Conservation (phyloP, 1,140 invertebrate genomes). For the Stegodyphus dumicola region DNA sequence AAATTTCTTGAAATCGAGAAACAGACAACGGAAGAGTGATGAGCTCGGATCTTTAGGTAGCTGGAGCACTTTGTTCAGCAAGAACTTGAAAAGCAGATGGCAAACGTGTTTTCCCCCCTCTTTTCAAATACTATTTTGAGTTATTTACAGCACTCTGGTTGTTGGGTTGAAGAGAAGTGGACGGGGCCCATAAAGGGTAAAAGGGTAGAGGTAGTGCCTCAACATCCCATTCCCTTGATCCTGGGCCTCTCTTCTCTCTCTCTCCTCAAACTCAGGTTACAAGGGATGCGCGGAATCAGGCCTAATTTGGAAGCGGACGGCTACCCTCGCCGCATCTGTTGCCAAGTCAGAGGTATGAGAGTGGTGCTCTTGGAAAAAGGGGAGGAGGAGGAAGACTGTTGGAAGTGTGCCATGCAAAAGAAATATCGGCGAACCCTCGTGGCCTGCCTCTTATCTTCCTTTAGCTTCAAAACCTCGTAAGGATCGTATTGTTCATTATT, state of each 20-base stretch:
- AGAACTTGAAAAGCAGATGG: constrained; percentile 12
- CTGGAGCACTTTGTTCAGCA: constrained; percentile 24
- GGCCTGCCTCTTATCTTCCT: constrained; percentile 39
- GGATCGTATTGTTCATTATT: constrained; percentile 51
- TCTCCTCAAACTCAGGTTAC: constrained; percentile 44
- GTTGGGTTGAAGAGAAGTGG: constrained; percentile 38
- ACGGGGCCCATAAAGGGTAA: constrained; percentile 49
- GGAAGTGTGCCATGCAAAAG: constrained; percentile 45
- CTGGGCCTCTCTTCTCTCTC: constrained; percentile 28
- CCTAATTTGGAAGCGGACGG: constrained; percentile 57
- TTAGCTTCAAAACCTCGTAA: constrained; percentile 15
- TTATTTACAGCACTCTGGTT: constrained; percentile 38
- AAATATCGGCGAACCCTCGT: constrained; percentile 8
- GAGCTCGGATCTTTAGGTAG: too few relatives aligned
- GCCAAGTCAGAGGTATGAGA: constrained; percentile 48
- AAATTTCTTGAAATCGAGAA: too few relatives aligned
- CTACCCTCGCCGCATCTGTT: constrained; percentile 44
- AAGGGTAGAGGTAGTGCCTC: constrained; percentile 42
- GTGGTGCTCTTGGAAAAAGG: constrained; percentile 19
- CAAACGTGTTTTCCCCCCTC: neutral
- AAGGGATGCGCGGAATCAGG: constrained; percentile 38
- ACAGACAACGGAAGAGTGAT: too few relatives aligned
- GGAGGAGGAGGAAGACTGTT: neutral
- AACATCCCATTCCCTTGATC: constrained; percentile 27
- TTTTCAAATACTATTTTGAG: constrained; percentile 43